Evolutionary conservation across 2,797 vertebrate genomes (phyloP), one percentile per base, ranked within the genome.

Genomic region (Hydrocynus forskahlii): DNA sequence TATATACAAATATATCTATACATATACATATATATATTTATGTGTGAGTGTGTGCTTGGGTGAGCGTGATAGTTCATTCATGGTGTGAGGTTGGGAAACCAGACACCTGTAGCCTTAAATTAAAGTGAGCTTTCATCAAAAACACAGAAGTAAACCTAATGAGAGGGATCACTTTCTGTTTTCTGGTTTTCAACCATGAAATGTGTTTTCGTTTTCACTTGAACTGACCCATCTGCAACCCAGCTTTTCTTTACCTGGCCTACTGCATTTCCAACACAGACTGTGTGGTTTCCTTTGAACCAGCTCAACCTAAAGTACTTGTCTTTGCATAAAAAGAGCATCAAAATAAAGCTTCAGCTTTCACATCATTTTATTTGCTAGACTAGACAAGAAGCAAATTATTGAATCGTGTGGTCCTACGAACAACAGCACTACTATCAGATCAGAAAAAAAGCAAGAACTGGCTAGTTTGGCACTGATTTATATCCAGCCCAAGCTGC

Each of bases 81-180:
- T 70, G 84, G 87, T 78, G 83, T 79, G 81, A 83, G 81, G 86
- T 87, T 89, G 89, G 91, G 82, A 89, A 91, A 91, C 87, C 82
- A 87, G 91, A 91, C 92, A 71, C 69, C 14, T 73, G n/a, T 73
- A 19, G 21, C 25, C 7, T 73, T 40, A 12, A 38, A 4, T n/a
- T 35, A 73, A 57, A 38, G 70, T 0, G 1, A 21, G 29, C 29
- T 57, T 35, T 38, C 8, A 38, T 40, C 5, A 40, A 38, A 35
- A 71, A 4, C 52, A 7, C 7, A 25, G 16, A 23, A 50, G 68
- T 23, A 48, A 40, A n/a, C 66, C 19, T 45, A 68, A 45, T 2
- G 21, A 67, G 38, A 68, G n/a, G 48, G 1, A 50, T 50, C 48
- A 0, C 12, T 50, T 50, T 50, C 48, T 13, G 13, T 48, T 13